Evolutionary conservation across 1,140 invertebrate species (phyloP).

Genomic region (Euura lappo): DNA sequence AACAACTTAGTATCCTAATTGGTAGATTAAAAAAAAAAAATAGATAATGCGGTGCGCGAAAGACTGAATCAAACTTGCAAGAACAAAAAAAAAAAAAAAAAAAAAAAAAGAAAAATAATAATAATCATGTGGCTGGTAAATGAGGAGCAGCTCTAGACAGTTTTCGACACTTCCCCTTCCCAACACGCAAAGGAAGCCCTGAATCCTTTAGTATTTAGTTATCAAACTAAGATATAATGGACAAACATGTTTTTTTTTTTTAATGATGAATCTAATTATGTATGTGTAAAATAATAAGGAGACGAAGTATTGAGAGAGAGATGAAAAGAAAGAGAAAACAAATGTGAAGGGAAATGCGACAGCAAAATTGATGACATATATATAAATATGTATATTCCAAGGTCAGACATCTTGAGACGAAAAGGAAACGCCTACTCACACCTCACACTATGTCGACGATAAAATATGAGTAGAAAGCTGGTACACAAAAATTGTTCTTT

Average conservation of each 20-base stretch:
- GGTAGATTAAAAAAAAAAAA: neutral
- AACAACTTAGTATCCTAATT: conserved; percentile 25
- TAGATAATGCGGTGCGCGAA: conserved; percentile 4
- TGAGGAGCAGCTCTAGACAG: neutral
- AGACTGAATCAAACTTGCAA: conserved; percentile 10
- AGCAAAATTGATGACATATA: too few species aligned
- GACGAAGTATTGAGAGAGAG: conserved; percentile 24
- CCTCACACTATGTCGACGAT: neutral
- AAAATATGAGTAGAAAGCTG: neutral
- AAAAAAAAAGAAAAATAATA: conserved; percentile 26
- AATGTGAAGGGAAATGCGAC: too few species aligned
- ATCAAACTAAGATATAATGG: conserved; percentile 50
- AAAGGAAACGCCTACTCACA: neutral
- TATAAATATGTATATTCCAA: neutral
- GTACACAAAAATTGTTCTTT: neutral
- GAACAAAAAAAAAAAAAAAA: conserved; percentile 29
- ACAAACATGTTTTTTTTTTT: conserved; percentile 46
- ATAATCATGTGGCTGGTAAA: neutral
- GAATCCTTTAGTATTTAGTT: conserved; percentile 44
- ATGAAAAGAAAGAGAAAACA: neutral
- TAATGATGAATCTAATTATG: conserved; percentile 35
- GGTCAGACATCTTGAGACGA: neutral
- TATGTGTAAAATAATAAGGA: conserved; percentile 42
- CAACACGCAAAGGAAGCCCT: conserved; percentile 16
- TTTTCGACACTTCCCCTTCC: conserved; percentile 19